Percentiles rank a stretch among this genome's conserved stretches.
Evolutionary conservation across 2,113 vertebrate genomes (phyloP).

Genomic region (Leptodactylus fuscus): DNA sequence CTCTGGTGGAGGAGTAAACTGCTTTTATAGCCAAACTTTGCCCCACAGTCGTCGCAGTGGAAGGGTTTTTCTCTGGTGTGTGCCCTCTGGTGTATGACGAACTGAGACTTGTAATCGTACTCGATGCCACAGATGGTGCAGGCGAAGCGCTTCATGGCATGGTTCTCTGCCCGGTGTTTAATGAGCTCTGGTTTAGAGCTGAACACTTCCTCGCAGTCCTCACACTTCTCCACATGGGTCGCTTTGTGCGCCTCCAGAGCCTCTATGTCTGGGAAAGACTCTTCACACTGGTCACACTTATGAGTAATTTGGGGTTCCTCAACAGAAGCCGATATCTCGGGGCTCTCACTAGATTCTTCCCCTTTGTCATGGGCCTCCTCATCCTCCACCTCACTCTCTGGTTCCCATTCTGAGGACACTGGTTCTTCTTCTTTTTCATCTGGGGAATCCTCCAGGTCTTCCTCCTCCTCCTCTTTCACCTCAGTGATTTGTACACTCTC

Average conservation of each 20-base stretch:
- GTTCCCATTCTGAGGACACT: neutral
- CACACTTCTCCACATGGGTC: neutral
- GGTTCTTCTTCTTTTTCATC: no score
- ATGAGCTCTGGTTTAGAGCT: neutral
- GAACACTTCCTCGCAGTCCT: neutral
- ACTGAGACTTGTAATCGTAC: neutral
- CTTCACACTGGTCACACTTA: neutral
- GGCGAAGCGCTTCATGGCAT: neutral
- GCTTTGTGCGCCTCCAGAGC: neutral
- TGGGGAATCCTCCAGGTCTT: neutral
- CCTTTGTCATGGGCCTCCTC: neutral
- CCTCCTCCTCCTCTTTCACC: neutral
- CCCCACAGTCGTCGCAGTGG: neutral
- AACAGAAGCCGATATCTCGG: neutral
- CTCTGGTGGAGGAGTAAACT: conserved; percentile 8
- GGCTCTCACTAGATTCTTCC: neutral
- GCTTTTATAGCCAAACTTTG: neutral
- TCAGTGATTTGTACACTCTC: no score
- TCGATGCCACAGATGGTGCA: neutral
- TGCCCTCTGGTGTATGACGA: neutral
- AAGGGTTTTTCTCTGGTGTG: conserved; percentile 31
- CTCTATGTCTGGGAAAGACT: neutral
- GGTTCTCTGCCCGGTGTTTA: neutral
- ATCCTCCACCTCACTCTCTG: neutral
- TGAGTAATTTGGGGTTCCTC: neutral